Base-by-base conservation (phyloP, 64 coral and sea anemone genomes). In the Stichodactyla mertensii region DNA sequence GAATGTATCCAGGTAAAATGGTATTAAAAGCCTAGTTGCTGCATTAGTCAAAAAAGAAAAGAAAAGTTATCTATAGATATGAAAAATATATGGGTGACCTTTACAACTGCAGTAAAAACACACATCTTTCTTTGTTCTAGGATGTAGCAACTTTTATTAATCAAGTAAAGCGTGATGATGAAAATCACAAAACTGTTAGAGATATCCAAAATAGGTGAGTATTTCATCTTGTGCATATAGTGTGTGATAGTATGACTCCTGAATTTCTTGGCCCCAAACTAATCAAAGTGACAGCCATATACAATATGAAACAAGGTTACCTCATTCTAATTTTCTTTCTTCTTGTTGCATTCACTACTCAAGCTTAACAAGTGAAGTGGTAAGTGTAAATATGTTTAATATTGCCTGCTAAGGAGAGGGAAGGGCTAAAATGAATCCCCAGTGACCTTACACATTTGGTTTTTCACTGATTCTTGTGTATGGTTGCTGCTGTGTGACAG, bases 141-240 rank as follows among this genome's bases (percentile, higher is more conserved):
- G 97, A 99, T 92, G 97, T 99, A 27, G 97, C 97, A 52, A 92
- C 91, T 71, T 99, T 64, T 69, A 99, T 99, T 45, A 99, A 99
- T 77, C 90, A 94, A 58, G 86, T 99, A 59, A 99, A 99, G 64
- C 88, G 97, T 71, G 97, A 99, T 78, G 97, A 99, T 86, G 97
- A 99, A 78, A 99, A 94, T 78, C 86, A 86, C 52, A 92, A 89
- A 82, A 77, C 91, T 66, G 90, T 99, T 18, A 92, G 94, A 54
- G 93, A 99, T 59, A 90, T 99, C 71, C 93, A 99, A 79, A 89
- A 90, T 58, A 95, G 93, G 97, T 99, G 56, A 84, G 7, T 61
- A 58, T 5, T 7, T 16, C 52, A 45, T 45, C 36, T 45, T 45
- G 3, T 45, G 36, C 3, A 45, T 45, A 45, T 45, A 45, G 3